phyloP scores from a whole-genome alignment of 2,797 vertebrate species.

The Spatula versicolor region DNA sequence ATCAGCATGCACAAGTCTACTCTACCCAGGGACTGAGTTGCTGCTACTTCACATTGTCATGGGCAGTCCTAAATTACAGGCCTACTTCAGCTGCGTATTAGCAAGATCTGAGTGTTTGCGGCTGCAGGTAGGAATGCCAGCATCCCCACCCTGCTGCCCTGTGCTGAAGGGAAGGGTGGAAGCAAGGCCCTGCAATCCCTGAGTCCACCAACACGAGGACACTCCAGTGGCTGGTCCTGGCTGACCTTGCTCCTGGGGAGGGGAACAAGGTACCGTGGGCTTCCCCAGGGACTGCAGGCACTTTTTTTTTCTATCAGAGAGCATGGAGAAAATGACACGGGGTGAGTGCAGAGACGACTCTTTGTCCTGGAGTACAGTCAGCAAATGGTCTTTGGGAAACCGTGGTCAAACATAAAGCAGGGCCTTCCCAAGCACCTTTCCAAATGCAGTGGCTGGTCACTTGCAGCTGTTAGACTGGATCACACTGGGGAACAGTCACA shows the following conservation, averaged over 20 bases:
- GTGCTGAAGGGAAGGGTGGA: neutral
- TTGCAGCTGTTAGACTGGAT: neutral
- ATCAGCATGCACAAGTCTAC: neutral
- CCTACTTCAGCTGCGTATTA: neutral
- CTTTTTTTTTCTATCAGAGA: neutral
- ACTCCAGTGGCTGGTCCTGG: neutral
- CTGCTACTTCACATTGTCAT: neutral
- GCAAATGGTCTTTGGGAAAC: neutral
- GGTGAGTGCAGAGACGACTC: neutral
- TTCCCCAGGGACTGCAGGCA: neutral
- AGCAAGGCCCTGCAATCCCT: neutral
- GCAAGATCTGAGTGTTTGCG: neutral
- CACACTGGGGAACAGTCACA: neutral
- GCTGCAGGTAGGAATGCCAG: neutral
- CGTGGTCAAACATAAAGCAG: neutral
- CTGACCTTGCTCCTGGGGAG: neutral
- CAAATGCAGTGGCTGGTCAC: too few relatives aligned
- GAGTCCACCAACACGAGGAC: neutral
- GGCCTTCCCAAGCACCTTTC: neutral
- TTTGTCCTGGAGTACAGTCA: neutral
- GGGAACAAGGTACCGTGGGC: neutral
- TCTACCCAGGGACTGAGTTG: neutral
- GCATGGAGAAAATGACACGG: accelerated
- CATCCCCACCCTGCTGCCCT: neutral
- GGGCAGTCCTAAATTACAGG: neutral